These are phyloP conservation scores for Coptotermes formosanus DNA, from an alignment of 1,140 invertebrate genomes.

Conservation along the genomic window DNA sequence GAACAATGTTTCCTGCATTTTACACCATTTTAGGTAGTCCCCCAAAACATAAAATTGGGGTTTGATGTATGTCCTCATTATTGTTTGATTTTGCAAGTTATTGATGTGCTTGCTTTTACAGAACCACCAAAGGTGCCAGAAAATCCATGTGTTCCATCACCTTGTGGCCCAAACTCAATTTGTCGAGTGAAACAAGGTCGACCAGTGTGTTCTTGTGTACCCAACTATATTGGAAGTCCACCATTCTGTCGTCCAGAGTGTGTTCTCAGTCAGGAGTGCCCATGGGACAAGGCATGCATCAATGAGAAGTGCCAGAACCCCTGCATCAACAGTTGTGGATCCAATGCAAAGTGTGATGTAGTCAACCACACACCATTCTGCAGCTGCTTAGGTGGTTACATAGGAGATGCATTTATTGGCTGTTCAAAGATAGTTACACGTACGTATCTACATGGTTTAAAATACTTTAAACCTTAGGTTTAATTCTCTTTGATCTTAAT, in stretches of 20 bases:
- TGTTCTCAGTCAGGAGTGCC: slow-evolving; percentile 72
- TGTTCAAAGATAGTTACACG: slow-evolving; percentile 58
- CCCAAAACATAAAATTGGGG: no score
- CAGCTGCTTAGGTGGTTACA: slow-evolving; percentile 69
- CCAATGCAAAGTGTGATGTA: slow-evolving; percentile 75
- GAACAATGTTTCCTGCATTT: no score
- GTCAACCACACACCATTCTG: slow-evolving; percentile 80
- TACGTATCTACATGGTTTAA: slow-evolving; percentile 35
- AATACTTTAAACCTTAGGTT: not conserved
- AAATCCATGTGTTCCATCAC: slow-evolving; percentile 75
- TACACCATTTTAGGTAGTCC: no score
- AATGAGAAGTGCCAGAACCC: slow-evolving; percentile 78
- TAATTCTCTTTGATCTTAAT: not conserved
- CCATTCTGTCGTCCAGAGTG: slow-evolving; percentile 74
- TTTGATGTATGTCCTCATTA: no score
- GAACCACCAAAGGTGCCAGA: slow-evolving; percentile 38
- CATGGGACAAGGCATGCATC: slow-evolving; percentile 70
- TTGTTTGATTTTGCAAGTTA: not conserved
- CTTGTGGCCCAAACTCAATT: slow-evolving; percentile 81
- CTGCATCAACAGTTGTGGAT: slow-evolving; percentile 71
- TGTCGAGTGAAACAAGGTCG: slow-evolving; percentile 76
- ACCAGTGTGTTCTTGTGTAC: slow-evolving; percentile 74
- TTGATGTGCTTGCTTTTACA: not conserved
- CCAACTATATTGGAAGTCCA: slow-evolving; percentile 70
- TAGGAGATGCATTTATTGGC: slow-evolving; percentile 79